Evolutionary conservation across 2,113 vertebrate genomes (phyloP).

Genomic region (Condylura cristata): DNA sequence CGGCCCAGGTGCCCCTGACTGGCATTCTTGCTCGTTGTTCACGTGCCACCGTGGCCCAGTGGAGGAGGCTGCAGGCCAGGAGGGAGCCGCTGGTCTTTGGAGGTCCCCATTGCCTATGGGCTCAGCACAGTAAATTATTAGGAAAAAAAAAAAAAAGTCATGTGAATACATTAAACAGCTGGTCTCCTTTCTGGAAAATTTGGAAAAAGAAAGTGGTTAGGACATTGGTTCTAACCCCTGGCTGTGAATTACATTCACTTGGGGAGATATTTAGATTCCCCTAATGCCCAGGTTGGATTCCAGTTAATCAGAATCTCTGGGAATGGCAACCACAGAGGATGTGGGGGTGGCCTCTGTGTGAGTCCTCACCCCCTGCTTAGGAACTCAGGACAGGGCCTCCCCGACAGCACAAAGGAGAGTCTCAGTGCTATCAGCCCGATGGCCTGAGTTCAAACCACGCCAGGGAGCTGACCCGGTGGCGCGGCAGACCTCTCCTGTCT

Average conservation of each 20-base stretch:
- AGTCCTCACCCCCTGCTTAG: no score
- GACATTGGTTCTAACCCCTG: neutral
- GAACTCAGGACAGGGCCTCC: no score
- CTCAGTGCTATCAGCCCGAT: no score
- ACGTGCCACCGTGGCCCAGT: neutral
- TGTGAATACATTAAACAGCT: neutral
- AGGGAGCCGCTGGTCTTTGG: no score
- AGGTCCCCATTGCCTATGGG: neutral
- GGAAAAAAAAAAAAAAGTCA: neutral
- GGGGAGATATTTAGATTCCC: neutral
- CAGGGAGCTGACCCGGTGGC: no score
- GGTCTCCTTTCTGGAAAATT: neutral
- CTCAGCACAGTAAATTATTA: neutral
- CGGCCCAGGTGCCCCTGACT: neutral
- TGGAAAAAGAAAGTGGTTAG: neutral
- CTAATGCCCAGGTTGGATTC: neutral
- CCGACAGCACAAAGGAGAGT: no score
- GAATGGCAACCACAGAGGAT: no score
- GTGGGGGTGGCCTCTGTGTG: no score
- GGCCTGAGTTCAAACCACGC: no score
- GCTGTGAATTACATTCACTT: neutral
- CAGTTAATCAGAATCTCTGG: neutral
- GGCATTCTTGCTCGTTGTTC: neutral
- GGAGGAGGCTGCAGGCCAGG: neutral
- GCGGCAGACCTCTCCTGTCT: no score